A percentile compares a stretch with the other conserved stretches of the same genome.
Evolutionary conservation across 2,888 invertebrate species (phyloP).

Genomic region (Willowsia nigromaculata): DNA sequence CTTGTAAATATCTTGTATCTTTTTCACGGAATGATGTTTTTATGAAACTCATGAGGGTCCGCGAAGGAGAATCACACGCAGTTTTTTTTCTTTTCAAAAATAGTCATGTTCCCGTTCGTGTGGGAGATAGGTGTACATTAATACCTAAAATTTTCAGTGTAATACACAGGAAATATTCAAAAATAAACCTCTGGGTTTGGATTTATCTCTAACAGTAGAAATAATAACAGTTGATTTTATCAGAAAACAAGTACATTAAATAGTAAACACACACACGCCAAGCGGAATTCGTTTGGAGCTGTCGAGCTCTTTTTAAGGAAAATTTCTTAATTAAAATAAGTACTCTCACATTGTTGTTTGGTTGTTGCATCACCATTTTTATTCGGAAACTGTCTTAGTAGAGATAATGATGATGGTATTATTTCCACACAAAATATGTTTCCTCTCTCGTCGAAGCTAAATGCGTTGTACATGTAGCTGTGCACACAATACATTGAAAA

Average conservation of each 20-base stretch:
- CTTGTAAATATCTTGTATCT: conserved; percentile 44
- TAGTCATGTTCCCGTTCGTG: not conserved
- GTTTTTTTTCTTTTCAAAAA: not conserved
- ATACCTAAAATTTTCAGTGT: not conserved
- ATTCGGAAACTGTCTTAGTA: not conserved
- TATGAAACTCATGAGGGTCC: conserved; percentile 23
- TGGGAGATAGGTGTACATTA: not conserved
- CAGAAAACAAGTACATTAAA: conserved; percentile 1
- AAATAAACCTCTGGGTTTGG: not conserved
- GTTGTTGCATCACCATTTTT: not conserved
- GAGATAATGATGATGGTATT: conserved; percentile 36
- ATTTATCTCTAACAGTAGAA: not conserved
- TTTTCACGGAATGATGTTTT: not conserved
- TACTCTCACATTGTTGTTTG: not conserved
- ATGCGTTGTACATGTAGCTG: not conserved
- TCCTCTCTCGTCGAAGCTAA: not conserved
- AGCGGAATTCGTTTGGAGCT: not conserved
- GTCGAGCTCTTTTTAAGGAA: conserved; percentile 42
- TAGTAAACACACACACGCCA: not conserved
- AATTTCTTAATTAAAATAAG: conserved; percentile 70
- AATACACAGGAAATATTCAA: not conserved
- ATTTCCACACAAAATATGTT: conserved; percentile 29
- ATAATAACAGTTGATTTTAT: not conserved
- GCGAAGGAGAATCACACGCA: not conserved
- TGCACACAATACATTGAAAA: not conserved